A percentile compares a stretch with the other conserved stretches of the same genome.
phyloP scores from a whole-genome alignment of 2,888 invertebrate genomes.

The Chrysolina americana region DNA sequence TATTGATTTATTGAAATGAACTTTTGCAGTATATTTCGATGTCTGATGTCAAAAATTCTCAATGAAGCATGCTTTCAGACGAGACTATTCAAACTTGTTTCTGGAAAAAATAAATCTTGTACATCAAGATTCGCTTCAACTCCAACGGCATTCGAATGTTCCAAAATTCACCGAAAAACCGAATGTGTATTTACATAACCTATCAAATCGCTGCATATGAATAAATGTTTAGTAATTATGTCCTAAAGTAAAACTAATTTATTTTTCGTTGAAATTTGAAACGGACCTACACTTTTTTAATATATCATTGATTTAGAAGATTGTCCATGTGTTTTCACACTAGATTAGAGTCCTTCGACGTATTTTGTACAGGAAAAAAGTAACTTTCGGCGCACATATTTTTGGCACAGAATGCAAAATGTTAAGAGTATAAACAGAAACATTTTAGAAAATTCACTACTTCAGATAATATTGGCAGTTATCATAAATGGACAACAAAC shows the following conservation, averaged over 20 bases:
- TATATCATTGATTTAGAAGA: constrained; percentile 49
- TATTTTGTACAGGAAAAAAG: constrained; percentile 36
- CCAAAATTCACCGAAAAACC: constrained; percentile 66
- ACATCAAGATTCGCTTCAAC: constrained; percentile 12
- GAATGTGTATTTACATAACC: constrained; percentile 56
- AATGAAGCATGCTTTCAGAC: background rate
- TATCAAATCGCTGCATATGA: constrained; percentile 48
- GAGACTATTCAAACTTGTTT: too few relatives aligned
- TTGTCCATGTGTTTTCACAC: constrained; percentile 53
- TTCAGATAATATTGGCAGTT: background rate
- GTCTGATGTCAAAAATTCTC: too few relatives aligned
- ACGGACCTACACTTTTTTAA: constrained; percentile 57
- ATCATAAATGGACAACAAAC: background rate
- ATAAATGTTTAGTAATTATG: constrained; percentile 37
- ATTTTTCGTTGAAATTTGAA: constrained; percentile 68
- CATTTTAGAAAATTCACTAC: constrained; percentile 33
- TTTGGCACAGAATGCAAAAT: constrained; percentile 56
- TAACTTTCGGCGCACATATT: constrained; percentile 53
- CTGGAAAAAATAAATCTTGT: too few relatives aligned
- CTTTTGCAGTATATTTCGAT: too few relatives aligned
- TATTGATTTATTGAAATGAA: too few relatives aligned
- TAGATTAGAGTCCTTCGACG: constrained; percentile 26
- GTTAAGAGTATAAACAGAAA: constrained; percentile 30
- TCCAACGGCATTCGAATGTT: constrained; percentile 52
- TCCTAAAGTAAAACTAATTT: constrained; percentile 44